Base-by-base conservation (phyloP, 1,140 invertebrate species). In the Ostrea denselamellosa region DNA sequence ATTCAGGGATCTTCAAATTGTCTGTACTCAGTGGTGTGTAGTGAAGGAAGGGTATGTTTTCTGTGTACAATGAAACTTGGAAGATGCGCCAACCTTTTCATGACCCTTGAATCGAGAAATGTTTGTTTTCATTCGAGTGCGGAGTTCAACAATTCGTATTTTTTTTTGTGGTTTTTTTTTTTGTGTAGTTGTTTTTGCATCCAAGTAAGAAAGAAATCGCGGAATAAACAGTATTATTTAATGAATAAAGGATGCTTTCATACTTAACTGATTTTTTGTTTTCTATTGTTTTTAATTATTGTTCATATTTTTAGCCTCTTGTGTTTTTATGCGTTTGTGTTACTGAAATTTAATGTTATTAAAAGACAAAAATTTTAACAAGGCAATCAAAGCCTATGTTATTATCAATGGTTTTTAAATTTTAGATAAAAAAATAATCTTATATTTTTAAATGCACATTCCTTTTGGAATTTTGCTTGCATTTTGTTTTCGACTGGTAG, bases 121-220 rank as follows among this genome's bases (percentile, higher is more conserved):
- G 68, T 77, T 77, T 77, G 68, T 77, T 77, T 77, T 77, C 68
- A n/a, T 62, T 44, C 56, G 56, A 62, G 14, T 77, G 10, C 28
- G 22, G 68, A 28, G 56, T 19, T n/a, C 56, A 62, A 14, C 34
- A 5, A 44, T 44, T 44, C 1, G 34, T 44, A 5, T 44, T 44
- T 44, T n/a, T n/a, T n/a, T n/a, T n/a, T n/a, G n/a, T n/a, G n/a
- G n/a, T n/a, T n/a, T n/a, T n/a, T n/a, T n/a, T n/a, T n/a, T n/a
- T n/a, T n/a, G n/a, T n/a, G n/a, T n/a, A n/a, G n/a, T n/a, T n/a
- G n/a, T n/a, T n/a, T 44, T 5, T 62, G 68, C 28, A 77, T 34
- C 28, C 68, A 28, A 14, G 8, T 28, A 28, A 28, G 28, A 77
- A 25, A 28, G 68, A 77, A 77, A 77, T 77, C 68, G 68, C 68